Base-by-base conservation (phyloP, 2,888 invertebrate species). In the Theodoxus fluviatilis region DNA sequence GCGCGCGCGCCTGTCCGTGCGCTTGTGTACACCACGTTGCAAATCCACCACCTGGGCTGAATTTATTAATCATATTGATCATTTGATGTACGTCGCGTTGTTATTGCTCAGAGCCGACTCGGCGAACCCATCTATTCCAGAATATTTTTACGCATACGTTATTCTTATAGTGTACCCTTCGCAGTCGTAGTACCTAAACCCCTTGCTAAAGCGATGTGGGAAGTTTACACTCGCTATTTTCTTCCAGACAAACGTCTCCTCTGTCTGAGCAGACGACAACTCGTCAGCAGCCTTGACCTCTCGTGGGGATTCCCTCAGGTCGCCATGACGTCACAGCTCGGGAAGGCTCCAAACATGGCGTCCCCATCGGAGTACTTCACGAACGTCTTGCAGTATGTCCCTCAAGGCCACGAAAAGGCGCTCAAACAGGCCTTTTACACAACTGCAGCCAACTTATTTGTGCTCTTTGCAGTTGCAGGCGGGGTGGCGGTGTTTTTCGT, bases 381-480 rank as follows among this genome's bases (percentile, higher is more conserved):
- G 63, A 83, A 79, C 57, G 78, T 86, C 25, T 78, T 83, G 74
- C 74, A 82, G 25, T 78, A 77, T 22, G 67, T 82, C 4, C 80
- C 80, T 9, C 79, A 81, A 61, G 81, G 80, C 47, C 79, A 94
- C 81, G 94, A 94, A 87, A 94, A 94, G 87, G 93, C 94, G n/a
- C 90, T 95, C 84, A 94, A 94, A 89, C 93, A 94, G 88, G 94
- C 94, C n/a, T 91, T 95, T 80, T 95, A 94, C 87, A 95, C 94
- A 88, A 93, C 94, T 4, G 90, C 94, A 73, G 94, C 94, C n/a
- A 88, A 94, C 69, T 91, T 94, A 79, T 90, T 94, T 76, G 88
- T 94, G n/a, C 73, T 86, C 12, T 73, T 93, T 66, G 84, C 85
- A 12, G 81, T 94, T 74, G 93, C 95, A 77, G 84, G 85, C 0